Conservation (phyloP, 2,888 invertebrate genomes). For the Drosophila yooni region DNA sequence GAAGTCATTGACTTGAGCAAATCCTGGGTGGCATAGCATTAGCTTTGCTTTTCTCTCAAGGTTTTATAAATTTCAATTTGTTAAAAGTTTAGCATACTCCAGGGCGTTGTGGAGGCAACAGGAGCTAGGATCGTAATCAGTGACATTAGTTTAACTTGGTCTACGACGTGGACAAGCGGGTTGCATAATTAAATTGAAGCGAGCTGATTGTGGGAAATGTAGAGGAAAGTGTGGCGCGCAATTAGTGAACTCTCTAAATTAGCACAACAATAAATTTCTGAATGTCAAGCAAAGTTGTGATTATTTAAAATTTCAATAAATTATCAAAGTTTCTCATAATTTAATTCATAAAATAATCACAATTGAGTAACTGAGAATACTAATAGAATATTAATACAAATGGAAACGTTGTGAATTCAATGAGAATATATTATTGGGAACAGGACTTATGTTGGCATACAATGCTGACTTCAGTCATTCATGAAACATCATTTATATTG, state of each 20-base stretch:
- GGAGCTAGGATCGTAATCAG: slow-evolving; percentile 44
- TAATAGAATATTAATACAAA: background rate
- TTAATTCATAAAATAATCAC: background rate
- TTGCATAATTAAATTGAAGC: slow-evolving; percentile 31
- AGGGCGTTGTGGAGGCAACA: slow-evolving; percentile 33
- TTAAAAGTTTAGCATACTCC: slow-evolving; percentile 75
- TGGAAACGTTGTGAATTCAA: background rate
- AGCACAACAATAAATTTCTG: background rate
- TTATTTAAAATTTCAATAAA: background rate
- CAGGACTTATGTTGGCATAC: background rate
- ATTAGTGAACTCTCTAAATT: background rate
- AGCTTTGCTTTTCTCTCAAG: slow-evolving; percentile 37
- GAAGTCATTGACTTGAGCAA: slow-evolving; percentile 77
- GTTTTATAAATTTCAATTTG: slow-evolving; percentile 79
- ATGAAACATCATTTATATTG: slow-evolving; percentile 27
- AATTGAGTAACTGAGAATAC: background rate
- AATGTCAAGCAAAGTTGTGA: background rate
- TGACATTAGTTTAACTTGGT: slow-evolving; percentile 41
- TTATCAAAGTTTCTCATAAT: background rate
- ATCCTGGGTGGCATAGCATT: slow-evolving; percentile 61
- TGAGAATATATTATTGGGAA: slow-evolving; percentile 8
- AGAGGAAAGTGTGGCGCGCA: background rate
- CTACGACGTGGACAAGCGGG: slow-evolving; percentile 12
- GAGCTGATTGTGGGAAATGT: background rate
- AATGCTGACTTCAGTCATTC: slow-evolving; percentile 17